These are phyloP conservation scores for Apostichopus parvimensis DNA, from an alignment of 35 echinoderm and acorn worm species.

Conservation along the genomic window DNA sequence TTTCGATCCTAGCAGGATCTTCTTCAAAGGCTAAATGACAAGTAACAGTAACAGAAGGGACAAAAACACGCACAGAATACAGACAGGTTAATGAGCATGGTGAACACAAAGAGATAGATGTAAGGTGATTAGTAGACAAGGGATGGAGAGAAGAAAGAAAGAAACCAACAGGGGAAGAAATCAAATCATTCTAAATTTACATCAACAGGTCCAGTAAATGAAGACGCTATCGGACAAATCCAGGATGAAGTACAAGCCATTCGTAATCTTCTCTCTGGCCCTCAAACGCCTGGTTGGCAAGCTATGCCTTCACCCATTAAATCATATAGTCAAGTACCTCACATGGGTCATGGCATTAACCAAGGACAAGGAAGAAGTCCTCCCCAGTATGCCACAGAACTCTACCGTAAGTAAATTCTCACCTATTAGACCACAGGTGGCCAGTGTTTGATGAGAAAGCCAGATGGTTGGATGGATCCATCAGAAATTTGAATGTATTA, in stretches of 20 bases:
- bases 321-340: background rate
- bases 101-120: too few relatives aligned
- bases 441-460: background rate
- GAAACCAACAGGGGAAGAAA: too few relatives aligned
- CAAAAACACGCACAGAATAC: too few relatives aligned
- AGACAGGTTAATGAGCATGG: too few relatives aligned
- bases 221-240: constrained; percentile 21
- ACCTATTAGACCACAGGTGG: background rate
- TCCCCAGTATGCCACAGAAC: background rate
- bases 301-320: constrained; percentile 10
- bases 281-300: background rate
- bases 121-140: too few relatives aligned
- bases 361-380: background rate
- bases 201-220: background rate
- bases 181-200: too few relatives aligned
- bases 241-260: constrained; percentile 45
- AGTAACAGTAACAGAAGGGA: too few relatives aligned
- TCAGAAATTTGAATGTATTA: too few relatives aligned
- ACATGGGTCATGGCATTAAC: background rate
- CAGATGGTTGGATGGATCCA: too few relatives aligned
- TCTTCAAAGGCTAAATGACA: too few relatives aligned
- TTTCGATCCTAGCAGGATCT: too few relatives aligned
- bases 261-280: background rate
- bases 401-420: background rate
- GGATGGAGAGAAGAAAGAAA: too few relatives aligned